Evolutionary conservation across 2,113 vertebrate genomes (phyloP).

Genomic region (Okapia johnstoni): DNA sequence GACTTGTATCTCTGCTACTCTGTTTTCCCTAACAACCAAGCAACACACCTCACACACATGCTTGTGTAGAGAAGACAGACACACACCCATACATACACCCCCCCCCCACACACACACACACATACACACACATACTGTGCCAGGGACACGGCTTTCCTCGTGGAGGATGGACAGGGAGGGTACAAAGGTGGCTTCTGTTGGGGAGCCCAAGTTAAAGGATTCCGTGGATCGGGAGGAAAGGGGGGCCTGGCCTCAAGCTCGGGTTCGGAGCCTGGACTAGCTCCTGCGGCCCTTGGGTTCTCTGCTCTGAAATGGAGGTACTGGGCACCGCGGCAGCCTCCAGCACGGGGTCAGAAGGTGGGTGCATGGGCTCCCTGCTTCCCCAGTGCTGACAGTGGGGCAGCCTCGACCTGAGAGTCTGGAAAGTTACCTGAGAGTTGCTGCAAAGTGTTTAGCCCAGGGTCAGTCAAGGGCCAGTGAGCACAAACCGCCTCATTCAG

Average conservation of each 20-base stretch:
- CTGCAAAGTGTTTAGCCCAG: background rate
- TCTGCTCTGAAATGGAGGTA: background rate
- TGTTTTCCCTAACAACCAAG: background rate
- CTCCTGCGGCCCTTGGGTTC: background rate
- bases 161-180: background rate
- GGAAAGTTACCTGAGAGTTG: background rate
- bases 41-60: rapidly evolving
- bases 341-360: rapidly evolving
- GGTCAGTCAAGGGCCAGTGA: background rate
- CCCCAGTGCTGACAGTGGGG: rapidly evolving
- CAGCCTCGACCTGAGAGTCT: rapidly evolving
- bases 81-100: background rate
- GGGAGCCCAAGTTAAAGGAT: background rate
- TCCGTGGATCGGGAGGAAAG: background rate
- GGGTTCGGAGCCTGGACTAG: rapidly evolving
- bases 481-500: background rate
- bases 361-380: rapidly evolving
- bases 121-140: no score
- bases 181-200: rapidly evolving
- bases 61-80: background rate
- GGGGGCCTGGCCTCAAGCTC: background rate
- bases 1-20: rapidly evolving
- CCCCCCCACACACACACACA: background rate
- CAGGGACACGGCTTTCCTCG: rapidly evolving
- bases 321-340: background rate